phyloP scores from a whole-genome alignment of 2,113 vertebrate species.

The Thryonomys swinderianus region DNA sequence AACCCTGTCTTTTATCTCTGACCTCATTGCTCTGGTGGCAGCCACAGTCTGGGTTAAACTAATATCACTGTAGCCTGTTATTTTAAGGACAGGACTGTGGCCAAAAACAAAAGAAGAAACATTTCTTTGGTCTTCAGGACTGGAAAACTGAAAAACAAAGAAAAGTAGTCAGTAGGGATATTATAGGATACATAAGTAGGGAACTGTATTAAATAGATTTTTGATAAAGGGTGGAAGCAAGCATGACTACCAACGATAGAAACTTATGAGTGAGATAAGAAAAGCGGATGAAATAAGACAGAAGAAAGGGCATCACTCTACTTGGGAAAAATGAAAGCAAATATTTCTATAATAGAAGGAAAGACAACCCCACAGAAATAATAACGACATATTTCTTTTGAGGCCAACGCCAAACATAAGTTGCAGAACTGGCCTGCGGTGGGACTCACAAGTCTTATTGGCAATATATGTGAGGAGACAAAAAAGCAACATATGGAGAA shows the following conservation, averaged over 20 bases:
- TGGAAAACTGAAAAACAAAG: neutral
- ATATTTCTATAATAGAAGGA: neutral
- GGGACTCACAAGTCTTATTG: slow-evolving; percentile 54
- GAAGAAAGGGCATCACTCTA: neutral
- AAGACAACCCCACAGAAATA: neutral
- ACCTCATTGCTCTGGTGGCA: neutral
- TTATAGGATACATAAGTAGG: neutral
- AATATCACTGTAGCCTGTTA: neutral
- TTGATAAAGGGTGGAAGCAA: neutral
- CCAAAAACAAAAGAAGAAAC: slow-evolving; percentile 13
- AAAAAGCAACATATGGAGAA: slow-evolving; percentile 72
- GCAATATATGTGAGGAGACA: slow-evolving; percentile 60
- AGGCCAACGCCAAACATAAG: neutral
- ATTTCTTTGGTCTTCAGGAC: neutral
- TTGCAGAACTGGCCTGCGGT: slow-evolving; percentile 35
- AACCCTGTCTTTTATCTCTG: neutral
- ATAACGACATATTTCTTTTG: slow-evolving; percentile 37
- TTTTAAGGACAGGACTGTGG: neutral
- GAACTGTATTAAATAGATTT: neutral
- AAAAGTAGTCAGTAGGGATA: neutral
- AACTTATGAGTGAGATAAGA: neutral
- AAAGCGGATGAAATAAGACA: neutral
- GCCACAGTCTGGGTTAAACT: neutral
- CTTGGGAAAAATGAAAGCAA: neutral
- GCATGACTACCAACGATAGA: neutral